phyloP scores from a whole-genome alignment of 2,888 invertebrate species.

The Furcula furcula region DNA sequence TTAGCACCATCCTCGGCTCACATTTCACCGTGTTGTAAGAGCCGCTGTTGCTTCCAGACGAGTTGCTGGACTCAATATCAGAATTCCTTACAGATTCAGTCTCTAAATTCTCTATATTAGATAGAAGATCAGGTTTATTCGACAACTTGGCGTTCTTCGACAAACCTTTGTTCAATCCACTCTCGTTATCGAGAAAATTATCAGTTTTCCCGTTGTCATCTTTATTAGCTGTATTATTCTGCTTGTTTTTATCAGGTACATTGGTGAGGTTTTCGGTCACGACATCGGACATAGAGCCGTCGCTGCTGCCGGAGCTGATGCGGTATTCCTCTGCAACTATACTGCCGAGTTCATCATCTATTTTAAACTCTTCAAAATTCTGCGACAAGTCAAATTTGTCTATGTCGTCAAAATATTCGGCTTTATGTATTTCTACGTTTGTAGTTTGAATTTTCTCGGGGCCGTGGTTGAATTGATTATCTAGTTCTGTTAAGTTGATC shows the following conservation, averaged over 20 bases:
- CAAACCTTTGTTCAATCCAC: conserved; percentile 43
- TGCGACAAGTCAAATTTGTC: conserved; percentile 86
- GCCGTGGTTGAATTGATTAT: conserved; percentile 66
- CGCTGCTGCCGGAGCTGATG: conserved; percentile 77
- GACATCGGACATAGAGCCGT: conserved; percentile 69
- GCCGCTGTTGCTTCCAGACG: conserved; percentile 77
- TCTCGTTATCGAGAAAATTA: conserved; percentile 59
- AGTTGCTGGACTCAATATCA: conserved; percentile 84
- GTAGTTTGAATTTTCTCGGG: conserved; percentile 45
- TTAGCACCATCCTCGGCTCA: conserved; percentile 64
- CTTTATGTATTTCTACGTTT: conserved; percentile 62
- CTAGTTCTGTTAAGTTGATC: conserved; percentile 70
- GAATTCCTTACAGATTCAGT: conserved; percentile 84
- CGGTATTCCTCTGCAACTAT: conserved; percentile 76
- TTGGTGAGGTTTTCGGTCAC: conserved; percentile 64
- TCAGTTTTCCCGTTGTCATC: conserved; percentile 49
- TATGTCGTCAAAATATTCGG: conserved; percentile 75
- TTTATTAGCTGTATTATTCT: conserved; percentile 43
- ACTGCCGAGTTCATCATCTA: conserved; percentile 85
- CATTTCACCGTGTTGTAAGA: conserved; percentile 74
- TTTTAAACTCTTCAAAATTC: conserved; percentile 90
- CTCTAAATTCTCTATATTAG: conserved; percentile 80
- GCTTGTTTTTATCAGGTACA: conserved; percentile 62
- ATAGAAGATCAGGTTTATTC: conserved; percentile 78
- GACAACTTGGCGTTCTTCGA: conserved; percentile 73